Percentiles rank a stretch among this genome's conserved stretches.
These are phyloP conservation scores for Stenolophus ochropezus DNA, from an alignment of 2,888 invertebrate species.

Conservation along the genomic window DNA sequence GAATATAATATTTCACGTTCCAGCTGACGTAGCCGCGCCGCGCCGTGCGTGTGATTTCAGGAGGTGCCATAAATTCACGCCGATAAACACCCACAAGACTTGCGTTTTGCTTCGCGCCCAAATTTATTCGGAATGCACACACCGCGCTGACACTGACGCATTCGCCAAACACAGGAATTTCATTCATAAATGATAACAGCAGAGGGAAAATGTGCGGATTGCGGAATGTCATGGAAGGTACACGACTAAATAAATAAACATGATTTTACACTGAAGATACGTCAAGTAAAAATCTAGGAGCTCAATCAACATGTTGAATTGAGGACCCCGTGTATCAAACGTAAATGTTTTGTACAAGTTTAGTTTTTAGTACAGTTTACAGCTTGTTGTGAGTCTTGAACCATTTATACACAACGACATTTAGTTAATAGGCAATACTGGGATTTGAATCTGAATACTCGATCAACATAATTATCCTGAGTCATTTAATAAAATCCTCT, in stretches of 20 bases:
- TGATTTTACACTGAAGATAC: too few species aligned
- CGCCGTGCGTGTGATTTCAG: slow-evolving; percentile 46
- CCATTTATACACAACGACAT: too few species aligned
- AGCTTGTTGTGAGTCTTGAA: too few species aligned
- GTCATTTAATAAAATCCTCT: too few species aligned
- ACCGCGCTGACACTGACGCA: not conserved
- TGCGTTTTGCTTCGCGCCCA: not conserved
- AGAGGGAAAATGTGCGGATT: not conserved
- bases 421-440: too few species aligned
- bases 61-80: slow-evolving; percentile 46
- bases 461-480: too few species aligned
- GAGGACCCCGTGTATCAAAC: too few species aligned
- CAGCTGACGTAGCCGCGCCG: slow-evolving; percentile 26
- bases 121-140: slow-evolving; percentile 2
- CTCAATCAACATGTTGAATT: not conserved
- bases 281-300: not conserved
- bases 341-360: too few species aligned
- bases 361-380: too few species aligned
- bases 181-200: slow-evolving; percentile 6
- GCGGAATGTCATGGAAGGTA: not conserved
- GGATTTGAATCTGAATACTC: too few species aligned
- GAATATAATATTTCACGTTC: slow-evolving; percentile 50
- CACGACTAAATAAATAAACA: not conserved
- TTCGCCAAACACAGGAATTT: not conserved
- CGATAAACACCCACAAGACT: slow-evolving; percentile 40